Evolutionary conservation across 53 echinoderm and acorn worm genomes (phyloP), one percentile per base, ranked within the genome.

Genomic region (Astropecten irregularis): DNA sequence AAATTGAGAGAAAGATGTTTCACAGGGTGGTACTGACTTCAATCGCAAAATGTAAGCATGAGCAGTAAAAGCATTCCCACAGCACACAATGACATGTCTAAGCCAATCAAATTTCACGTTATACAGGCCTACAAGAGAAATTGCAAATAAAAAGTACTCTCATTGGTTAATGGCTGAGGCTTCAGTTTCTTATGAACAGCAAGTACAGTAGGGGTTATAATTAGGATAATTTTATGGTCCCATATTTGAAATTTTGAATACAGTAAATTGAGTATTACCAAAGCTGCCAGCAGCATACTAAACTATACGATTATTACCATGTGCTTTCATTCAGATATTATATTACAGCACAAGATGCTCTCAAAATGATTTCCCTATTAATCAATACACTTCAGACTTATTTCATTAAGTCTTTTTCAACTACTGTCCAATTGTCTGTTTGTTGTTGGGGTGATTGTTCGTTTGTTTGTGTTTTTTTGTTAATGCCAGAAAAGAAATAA

Each of bases 231-330:
- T 26, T 30, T 58, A 58, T 21, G 20, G 54, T 29, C 21, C 14
- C 13, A 29, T 31, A 30, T n/a, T n/a, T n/a, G n/a, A n/a, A 21
- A 9, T 21, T 16, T 11, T 64, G 38, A 64, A 64, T 37, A 64
- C 37, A 37, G 20, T 20, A 20, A 0, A n/a, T n/a, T 36, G 3
- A n/a, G 32, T 13, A 15, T 16, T 20, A 4, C 6, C 64, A 64
- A 42, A 37, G 64, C 64, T 64, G 64, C 64, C 64, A 9, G 64
- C 64, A 64, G 64, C 64, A 16, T 64, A 35, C 4, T 37, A 4
- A 18, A 19, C 36, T 64, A 9, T 62, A 51, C 2, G 13, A 33
- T 62, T 33, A 31, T 7, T 33, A 13, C n/a, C n/a, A n/a, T 62
- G 15, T 34, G 18, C 1, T 4, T 27, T 8, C 30, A 56, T 7